Percentiles rank a stretch among this genome's conserved stretches.
These are phyloP conservation scores for Drosophila repletoides DNA, from an alignment of 1,140 invertebrate genomes.

Conservation along the genomic window DNA sequence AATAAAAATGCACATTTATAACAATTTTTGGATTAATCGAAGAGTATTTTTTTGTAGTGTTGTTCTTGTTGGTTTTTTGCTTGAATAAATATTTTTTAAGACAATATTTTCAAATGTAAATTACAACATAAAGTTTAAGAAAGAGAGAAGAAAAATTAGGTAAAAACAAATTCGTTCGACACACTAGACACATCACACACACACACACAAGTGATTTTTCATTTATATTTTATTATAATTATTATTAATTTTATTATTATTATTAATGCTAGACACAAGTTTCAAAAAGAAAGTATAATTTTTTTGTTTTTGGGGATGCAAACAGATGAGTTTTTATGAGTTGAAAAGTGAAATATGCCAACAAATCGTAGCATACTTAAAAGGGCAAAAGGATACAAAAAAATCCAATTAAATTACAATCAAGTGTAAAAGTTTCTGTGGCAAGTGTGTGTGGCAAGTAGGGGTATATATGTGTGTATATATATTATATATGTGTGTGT, in stretches of 20 bases:
- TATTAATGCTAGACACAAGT: slow-evolving; percentile 49
- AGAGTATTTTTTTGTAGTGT: slow-evolving; percentile 48
- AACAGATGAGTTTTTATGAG: slow-evolving; percentile 33
- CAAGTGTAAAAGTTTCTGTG: slow-evolving; percentile 69
- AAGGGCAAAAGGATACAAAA: slow-evolving; percentile 47
- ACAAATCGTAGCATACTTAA: slow-evolving; percentile 52
- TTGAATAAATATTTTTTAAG: slow-evolving; percentile 70
- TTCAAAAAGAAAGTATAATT: no score
- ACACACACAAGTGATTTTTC: slow-evolving; percentile 17
- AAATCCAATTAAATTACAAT: slow-evolving; percentile 77
- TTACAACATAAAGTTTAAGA: slow-evolving; percentile 66
- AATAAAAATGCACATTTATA: slow-evolving; percentile 75
- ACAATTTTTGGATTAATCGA: slow-evolving; percentile 48
- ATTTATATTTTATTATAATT: slow-evolving; percentile 45
- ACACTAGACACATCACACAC: slow-evolving; percentile 28
- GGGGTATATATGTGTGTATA: not conserved
- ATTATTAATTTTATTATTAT: slow-evolving; percentile 23
- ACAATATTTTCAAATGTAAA: slow-evolving; percentile 70
- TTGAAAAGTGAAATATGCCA: slow-evolving; percentile 55
- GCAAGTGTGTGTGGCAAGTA: not conserved
- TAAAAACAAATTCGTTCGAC: slow-evolving; percentile 26
- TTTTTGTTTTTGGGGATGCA: no score
- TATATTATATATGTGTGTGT: not conserved
- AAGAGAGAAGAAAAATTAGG: slow-evolving; percentile 35
- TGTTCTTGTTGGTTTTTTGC: slow-evolving; percentile 45